phyloP scores from a whole-genome alignment of 2,797 vertebrate species.

The Molossus alvarezi region DNA sequence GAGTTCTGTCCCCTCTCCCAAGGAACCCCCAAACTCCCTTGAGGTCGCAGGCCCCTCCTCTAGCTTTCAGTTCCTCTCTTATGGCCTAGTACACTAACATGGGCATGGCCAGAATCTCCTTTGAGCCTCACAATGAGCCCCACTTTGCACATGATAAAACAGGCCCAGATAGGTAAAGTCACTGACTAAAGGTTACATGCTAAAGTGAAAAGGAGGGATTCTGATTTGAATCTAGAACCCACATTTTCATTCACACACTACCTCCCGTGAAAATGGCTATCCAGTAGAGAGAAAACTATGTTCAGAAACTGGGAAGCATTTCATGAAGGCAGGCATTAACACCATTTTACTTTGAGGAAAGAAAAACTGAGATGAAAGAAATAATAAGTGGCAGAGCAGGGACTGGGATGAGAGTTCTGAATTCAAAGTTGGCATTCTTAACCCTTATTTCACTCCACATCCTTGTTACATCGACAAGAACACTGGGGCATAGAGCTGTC shows the following conservation, averaged over 20 bases:
- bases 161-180: background rate
- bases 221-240: conserved; percentile 21
- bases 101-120: background rate
- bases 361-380: conserved; percentile 30
- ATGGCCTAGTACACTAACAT: background rate
- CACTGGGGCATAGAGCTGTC: background rate
- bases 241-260: background rate
- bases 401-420: background rate
- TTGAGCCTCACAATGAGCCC: background rate
- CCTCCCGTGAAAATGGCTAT: background rate
- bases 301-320: background rate
- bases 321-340: background rate
- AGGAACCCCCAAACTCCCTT: background rate
- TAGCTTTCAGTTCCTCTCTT: background rate
- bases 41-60: background rate
- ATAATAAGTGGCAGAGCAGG: background rate
- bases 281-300: background rate
- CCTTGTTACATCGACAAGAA: background rate
- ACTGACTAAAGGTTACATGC: background rate
- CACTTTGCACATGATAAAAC: background rate
- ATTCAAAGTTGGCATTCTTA: conserved; percentile 4
- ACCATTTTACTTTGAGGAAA: conserved; percentile 21
- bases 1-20: background rate
- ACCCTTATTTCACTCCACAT: background rate
- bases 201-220: background rate